A percentile compares a stretch with the other conserved stretches of the same genome.
These are phyloP conservation scores for Aphaenogaster floridana DNA, from an alignment of 1,140 invertebrate genomes.

Conservation along the genomic window DNA sequence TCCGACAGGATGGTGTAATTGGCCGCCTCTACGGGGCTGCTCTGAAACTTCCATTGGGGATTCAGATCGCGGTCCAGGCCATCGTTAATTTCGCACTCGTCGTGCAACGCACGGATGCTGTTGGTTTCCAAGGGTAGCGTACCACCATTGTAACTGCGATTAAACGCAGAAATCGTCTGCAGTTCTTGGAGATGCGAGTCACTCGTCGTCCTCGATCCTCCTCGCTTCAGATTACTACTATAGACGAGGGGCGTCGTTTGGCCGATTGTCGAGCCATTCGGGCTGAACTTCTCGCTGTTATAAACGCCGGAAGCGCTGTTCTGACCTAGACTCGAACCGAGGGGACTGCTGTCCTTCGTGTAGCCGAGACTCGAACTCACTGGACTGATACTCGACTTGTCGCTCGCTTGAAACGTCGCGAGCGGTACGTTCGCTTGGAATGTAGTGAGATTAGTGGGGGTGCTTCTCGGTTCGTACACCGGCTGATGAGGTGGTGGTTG, in stretches of 20 bases:
- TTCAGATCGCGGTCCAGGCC: slow-evolving; percentile 82
- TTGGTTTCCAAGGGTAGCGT: slow-evolving; percentile 56
- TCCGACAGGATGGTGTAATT: slow-evolving; percentile 88
- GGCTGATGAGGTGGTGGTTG: slow-evolving; percentile 62
- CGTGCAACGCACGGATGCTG: background rate
- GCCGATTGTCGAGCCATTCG: slow-evolving; percentile 80
- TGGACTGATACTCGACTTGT: slow-evolving; percentile 85
- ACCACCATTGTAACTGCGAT: slow-evolving; percentile 79
- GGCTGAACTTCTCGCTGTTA: slow-evolving; percentile 81
- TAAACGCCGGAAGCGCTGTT: slow-evolving; percentile 78
- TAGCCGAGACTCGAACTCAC: slow-evolving; percentile 84
- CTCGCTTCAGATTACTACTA: slow-evolving; percentile 74
- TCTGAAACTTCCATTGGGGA: slow-evolving; percentile 87
- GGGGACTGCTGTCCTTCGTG: slow-evolving; percentile 82
- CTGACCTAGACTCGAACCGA: slow-evolving; percentile 81
- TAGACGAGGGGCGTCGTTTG: slow-evolving; percentile 84
- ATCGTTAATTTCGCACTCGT: slow-evolving; percentile 65
- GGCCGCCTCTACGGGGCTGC: slow-evolving; percentile 78
- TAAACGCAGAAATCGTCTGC: slow-evolving; percentile 82
- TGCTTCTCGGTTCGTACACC: slow-evolving; percentile 78
- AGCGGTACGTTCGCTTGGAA: slow-evolving; percentile 84
- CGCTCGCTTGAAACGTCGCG: slow-evolving; percentile 84
- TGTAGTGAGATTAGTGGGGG: slow-evolving; percentile 84
- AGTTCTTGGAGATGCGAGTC: slow-evolving; percentile 82
- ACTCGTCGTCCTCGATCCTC: slow-evolving; percentile 62